Base-by-base conservation (phyloP, 2,113 vertebrate genomes). In the Etheostoma cragini region DNA sequence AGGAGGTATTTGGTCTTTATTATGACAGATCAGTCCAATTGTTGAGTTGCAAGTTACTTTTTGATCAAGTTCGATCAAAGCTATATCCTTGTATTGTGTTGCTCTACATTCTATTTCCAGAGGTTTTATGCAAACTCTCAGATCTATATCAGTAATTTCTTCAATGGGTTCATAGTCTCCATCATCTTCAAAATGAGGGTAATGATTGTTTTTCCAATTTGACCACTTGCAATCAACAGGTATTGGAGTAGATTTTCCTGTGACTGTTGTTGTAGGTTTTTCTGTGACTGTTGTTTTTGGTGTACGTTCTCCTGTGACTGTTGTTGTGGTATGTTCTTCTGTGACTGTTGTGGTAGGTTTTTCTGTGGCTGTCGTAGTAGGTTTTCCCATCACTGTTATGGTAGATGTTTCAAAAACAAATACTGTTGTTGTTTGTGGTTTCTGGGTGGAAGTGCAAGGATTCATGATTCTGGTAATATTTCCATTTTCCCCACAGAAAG, bases 401-500 rank as follows among this genome's bases (percentile, higher is more conserved):
- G 35, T 38, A 8, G 8, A 38, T 26, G 26, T 26, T 26, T 26
- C 26, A 78, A 93, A 94, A 30, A 0, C 0, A 85, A 93, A 93
- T 2, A 0, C 0, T 71, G 78, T 67, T 70, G 84, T 87, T 1
- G 77, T 88, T 1, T 26, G 75, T 24, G 78, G 42, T 26, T 89
- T 80, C 1, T 10, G 6, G 0, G 74, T 3, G 0, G 89, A 22
- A 30, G 30, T 12, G 86, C 96, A 97, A 0, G 0, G 0, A 0
- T 58, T 0, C 0, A 94, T 14, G 0, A 0, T 4, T 81, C 95
- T 94, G 0, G 72, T 22, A 54, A 97, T 88, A 0, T 89, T 95
- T 77, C 96, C 96, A 0, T 96, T 92, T 67, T 78, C 54, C 47
- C 85, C 84, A 66, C 97, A 98, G 60, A 0, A 50, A 77, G 95